Base-by-base conservation (phyloP, 2,888 invertebrate species). In the Chrysolina oricalcia region DNA sequence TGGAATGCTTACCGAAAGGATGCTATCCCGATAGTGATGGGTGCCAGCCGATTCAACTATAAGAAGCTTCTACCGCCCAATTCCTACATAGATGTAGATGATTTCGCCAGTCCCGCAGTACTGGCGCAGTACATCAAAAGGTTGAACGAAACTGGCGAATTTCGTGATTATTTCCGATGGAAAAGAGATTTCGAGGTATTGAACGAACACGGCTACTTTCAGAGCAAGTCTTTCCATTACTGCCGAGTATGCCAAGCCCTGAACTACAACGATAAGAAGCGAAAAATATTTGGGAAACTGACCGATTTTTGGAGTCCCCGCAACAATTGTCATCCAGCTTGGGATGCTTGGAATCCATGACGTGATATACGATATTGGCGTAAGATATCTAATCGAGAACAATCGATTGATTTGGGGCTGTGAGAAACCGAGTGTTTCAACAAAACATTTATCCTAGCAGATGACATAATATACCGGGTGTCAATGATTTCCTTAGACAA, bases 121-220 rank as follows among this genome's bases (percentile, higher is more conserved):
- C 86, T 94, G 46, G 93, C 91, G 0, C 81, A 88, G 8, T 90
- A 91, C 82, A 87, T 94, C 10, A 81, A 83, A 3, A 87, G 59
- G 27, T 35, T 94, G 64, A 89, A 91, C 74, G 80, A 81, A 11
- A 86, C 90, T 2, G 86, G 84, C 0, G 88, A 90, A 19, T 89
- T 88, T 78, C 79, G 89, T 41, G 82, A 85, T 0, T 92, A 90
- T 80, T 93, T 93, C 78, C 68, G 72, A 43, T 94, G 94, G 94
- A 91, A 93, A 74, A 87, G 86, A 23, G 74, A 90, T 74, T 94
- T 91, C 83, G 83, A 89, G 74, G 88, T 93, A 0, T 69, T 90
- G 0, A 93, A 93, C 80, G 93, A 94, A 82, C 93, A 94, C 83
- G 94, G 93, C 0, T 94, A 93, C 84, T 93, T 93, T 81, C 90